Percentiles rank a stretch among this genome's conserved stretches.
phyloP scores from a whole-genome alignment of 2,797 vertebrate genomes.

The Tokudaia muenninki region DNA sequence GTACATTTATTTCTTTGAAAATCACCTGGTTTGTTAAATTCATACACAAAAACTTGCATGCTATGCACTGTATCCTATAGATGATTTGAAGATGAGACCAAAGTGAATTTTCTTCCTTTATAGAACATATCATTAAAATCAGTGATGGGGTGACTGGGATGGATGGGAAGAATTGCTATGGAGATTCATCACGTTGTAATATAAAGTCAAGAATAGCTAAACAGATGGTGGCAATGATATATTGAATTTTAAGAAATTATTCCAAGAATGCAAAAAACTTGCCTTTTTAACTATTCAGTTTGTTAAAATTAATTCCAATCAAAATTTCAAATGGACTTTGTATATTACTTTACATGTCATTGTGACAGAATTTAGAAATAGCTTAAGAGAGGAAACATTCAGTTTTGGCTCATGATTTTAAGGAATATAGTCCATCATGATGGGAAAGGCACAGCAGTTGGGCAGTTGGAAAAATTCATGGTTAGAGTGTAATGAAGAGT shows the following conservation, averaged over 20 bases:
- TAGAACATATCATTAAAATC: not conserved
- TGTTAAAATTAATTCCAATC: not conserved
- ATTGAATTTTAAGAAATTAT: not conserved
- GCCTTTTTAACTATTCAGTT: constrained; percentile 6
- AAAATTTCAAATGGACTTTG: not conserved
- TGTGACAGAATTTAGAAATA: not conserved
- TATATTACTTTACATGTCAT: not conserved
- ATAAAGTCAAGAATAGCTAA: not conserved
- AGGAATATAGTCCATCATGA: not conserved
- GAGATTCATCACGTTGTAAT: not conserved
- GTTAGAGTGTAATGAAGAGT: not conserved
- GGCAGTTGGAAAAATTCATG: not conserved
- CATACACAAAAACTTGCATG: not conserved
- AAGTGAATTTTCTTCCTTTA: not conserved
- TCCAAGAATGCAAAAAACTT: not conserved
- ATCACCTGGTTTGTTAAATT: not conserved
- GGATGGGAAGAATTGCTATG: not conserved
- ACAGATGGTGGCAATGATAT: not conserved
- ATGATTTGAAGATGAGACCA: not conserved
- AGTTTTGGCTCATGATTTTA: not conserved
- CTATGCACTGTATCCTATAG: not conserved
- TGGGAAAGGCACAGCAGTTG: not conserved
- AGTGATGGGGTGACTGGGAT: not conserved
- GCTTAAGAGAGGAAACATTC: not conserved
- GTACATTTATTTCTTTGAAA: not conserved